Percentiles rank a stretch among this genome's conserved stretches.
Evolutionary conservation across 2,888 invertebrate genomes (phyloP).

Genomic region (Synergus japonicus): DNA sequence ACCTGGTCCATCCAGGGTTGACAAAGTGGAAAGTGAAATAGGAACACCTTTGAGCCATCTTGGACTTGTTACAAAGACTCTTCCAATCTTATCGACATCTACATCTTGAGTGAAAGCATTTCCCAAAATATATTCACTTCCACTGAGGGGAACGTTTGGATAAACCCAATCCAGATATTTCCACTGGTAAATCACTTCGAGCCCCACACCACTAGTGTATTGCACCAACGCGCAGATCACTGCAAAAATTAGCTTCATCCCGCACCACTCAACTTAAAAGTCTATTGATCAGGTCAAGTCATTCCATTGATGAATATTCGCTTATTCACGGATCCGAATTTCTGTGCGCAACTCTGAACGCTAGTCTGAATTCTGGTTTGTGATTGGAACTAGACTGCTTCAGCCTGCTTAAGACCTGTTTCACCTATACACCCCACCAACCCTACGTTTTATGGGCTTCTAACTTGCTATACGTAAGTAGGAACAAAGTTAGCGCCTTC

Average conservation of each 20-base stretch:
- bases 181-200: slow-evolving; percentile 70
- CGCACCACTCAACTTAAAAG: slow-evolving; percentile 34
- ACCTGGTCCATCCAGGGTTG: slow-evolving; percentile 64
- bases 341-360: slow-evolving; percentile 36
- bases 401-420: slow-evolving; percentile 36
- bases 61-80: slow-evolving; percentile 74
- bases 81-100: slow-evolving; percentile 70
- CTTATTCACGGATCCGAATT: slow-evolving; percentile 11
- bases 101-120: slow-evolving; percentile 74
- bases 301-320: slow-evolving; percentile 33
- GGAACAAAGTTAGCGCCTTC: not conserved
- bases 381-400: slow-evolving; percentile 61
- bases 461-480: slow-evolving; percentile 31
- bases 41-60: slow-evolving; percentile 75
- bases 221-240: slow-evolving; percentile 51
- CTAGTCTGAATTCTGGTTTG: slow-evolving; percentile 53
- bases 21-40: slow-evolving; percentile 71
- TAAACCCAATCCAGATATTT: slow-evolving; percentile 71
- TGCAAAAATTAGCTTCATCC: slow-evolving; percentile 55
- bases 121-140: slow-evolving; percentile 69
- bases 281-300: slow-evolving; percentile 36
- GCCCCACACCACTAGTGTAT: slow-evolving; percentile 50
- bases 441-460: slow-evolving; percentile 43
- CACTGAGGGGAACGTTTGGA: slow-evolving; percentile 65
- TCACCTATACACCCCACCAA: slow-evolving; percentile 55